Conservation (phyloP, 2,797 vertebrate genomes). For the Catharus ustulatus region DNA sequence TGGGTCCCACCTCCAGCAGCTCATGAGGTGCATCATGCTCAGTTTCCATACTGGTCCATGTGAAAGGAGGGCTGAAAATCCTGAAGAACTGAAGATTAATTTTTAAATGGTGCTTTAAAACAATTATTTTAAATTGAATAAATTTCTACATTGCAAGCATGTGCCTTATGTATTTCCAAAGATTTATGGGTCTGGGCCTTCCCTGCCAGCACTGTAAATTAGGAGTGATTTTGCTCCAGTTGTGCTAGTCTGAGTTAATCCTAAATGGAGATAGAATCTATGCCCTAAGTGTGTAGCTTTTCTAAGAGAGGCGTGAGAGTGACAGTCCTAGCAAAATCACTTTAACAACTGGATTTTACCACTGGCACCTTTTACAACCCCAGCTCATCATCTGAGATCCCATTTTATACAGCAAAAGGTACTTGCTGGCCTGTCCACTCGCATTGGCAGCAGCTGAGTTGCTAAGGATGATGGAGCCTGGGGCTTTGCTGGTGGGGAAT, state of each 20-base stretch:
- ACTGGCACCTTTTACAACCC: background rate
- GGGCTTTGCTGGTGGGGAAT: conserved; percentile 2
- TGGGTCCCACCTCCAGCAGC: background rate
- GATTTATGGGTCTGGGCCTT: background rate
- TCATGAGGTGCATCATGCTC: background rate
- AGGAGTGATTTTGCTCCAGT: background rate
- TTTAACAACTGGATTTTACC: background rate
- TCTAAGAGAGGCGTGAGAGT: background rate
- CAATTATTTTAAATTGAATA: background rate
- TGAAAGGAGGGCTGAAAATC: background rate
- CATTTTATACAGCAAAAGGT: background rate
- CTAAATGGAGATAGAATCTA: background rate
- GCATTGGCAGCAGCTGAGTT: background rate
- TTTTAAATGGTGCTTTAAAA: background rate
- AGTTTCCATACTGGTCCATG: background rate
- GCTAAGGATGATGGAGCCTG: conserved; percentile 33
- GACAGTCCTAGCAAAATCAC: background rate
- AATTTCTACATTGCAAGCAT: background rate
- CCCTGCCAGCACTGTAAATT: background rate
- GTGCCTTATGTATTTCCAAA: background rate
- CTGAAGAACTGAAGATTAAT: background rate
- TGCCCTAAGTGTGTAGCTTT: background rate
- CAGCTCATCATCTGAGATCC: background rate
- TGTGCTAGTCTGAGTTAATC: background rate
- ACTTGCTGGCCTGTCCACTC: background rate